A percentile compares a stretch with the other conserved stretches of the same genome.
Evolutionary conservation across 1,140 invertebrate species (phyloP).

Genomic region (Drosophila tropicalis): DNA sequence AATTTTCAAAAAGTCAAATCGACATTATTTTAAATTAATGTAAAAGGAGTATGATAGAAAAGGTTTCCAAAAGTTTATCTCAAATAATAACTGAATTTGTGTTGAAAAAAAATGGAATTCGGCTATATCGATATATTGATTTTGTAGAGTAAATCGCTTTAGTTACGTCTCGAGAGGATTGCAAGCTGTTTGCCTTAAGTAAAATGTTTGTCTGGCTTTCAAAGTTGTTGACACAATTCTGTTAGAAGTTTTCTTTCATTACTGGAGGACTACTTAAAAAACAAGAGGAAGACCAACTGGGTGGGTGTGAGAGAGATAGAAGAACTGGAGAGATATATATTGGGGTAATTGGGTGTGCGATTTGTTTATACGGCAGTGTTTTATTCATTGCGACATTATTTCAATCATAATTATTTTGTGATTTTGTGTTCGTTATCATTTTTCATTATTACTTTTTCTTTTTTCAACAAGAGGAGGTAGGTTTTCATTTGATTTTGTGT

Average conservation of each 20-base stretch:
- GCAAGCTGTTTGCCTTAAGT: slow-evolving; percentile 49
- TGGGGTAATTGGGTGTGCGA: slow-evolving; percentile 53
- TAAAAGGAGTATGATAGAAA: too few relatives aligned
- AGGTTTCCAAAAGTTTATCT: background rate
- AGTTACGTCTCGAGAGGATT: slow-evolving; percentile 17
- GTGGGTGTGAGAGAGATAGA: background rate
- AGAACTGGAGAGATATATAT: slow-evolving; percentile 6
- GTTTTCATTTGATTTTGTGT: slow-evolving; percentile 67
- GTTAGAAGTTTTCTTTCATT: slow-evolving; percentile 64
- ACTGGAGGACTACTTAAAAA: slow-evolving; percentile 6
- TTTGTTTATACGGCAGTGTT: slow-evolving; percentile 71
- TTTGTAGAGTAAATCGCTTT: slow-evolving; percentile 47
- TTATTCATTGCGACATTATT: slow-evolving; percentile 30
- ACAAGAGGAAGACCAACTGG: slow-evolving; percentile 5
- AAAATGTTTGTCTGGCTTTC: slow-evolving; percentile 60
- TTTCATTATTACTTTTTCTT: slow-evolving; percentile 1
- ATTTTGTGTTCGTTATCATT: slow-evolving; percentile 41
- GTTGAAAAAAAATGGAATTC: background rate
- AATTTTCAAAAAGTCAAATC: too few relatives aligned
- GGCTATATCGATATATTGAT: slow-evolving; percentile 28
- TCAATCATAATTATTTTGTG: slow-evolving; percentile 30
- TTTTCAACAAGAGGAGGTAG: slow-evolving; percentile 68
- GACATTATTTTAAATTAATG: background rate
- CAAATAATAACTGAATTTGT: background rate
- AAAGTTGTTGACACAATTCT: slow-evolving; percentile 67